These are phyloP conservation scores for Perodicticus potto DNA, from an alignment of 2,797 vertebrate species.

Conservation along the genomic window DNA sequence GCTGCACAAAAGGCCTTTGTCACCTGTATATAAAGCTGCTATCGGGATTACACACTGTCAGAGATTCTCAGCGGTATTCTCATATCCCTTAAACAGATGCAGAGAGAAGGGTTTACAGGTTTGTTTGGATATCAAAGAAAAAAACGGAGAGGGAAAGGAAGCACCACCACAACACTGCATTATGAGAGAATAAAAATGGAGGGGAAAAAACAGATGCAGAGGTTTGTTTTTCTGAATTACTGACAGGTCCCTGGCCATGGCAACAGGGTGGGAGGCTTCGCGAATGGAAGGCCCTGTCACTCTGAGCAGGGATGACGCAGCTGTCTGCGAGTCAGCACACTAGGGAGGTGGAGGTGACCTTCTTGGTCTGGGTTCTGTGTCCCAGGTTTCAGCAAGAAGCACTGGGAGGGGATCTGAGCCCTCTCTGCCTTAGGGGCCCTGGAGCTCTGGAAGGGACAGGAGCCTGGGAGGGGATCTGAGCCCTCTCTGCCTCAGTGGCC, in stretches of 20 bases:
- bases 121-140: slow-evolving; percentile 62
- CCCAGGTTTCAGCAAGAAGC: slow-evolving; percentile 10
- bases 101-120: slow-evolving; percentile 53
- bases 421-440: neutral
- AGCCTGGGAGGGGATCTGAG: slow-evolving; percentile 14
- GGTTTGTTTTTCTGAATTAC: slow-evolving; percentile 63
- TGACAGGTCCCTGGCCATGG: neutral
- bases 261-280: neutral
- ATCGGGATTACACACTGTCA: slow-evolving; percentile 43
- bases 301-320: neutral
- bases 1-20: slow-evolving; percentile 50
- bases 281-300: neutral
- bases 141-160: slow-evolving; percentile 45
- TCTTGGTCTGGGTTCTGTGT: slow-evolving; percentile 11
- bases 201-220: neutral
- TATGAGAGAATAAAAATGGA: neutral
- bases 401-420: neutral
- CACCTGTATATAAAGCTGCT: slow-evolving; percentile 61
- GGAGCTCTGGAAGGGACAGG: neutral
- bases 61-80: slow-evolving; percentile 54
- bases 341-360: neutral
- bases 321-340: neutral
- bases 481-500: neutral
- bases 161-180: neutral
- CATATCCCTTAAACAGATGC: slow-evolving; percentile 61